Percentiles rank a stretch among this genome's conserved stretches.
Evolutionary conservation across 2,888 invertebrate genomes (phyloP).

Genomic region (Noctua pronuba): DNA sequence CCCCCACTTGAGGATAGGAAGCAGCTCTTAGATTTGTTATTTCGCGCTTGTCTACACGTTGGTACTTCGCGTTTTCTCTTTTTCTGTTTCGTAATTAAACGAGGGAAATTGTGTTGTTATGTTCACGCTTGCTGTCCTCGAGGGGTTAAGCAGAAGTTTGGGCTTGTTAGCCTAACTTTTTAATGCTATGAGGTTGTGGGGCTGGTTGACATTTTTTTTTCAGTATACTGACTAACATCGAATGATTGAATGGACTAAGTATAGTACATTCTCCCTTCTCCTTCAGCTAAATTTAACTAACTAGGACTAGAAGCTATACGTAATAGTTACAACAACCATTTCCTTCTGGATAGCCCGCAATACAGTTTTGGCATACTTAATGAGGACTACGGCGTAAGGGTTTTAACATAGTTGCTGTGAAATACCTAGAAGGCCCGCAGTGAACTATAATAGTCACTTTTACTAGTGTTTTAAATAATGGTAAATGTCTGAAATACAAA

Average conservation of each 20-base stretch:
- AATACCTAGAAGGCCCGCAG: not conserved
- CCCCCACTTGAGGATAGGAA: constrained; percentile 63
- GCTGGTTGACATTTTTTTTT: not conserved
- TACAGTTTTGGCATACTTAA: constrained; percentile 36
- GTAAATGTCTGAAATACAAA: not conserved
- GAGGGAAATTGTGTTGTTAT: constrained; percentile 22
- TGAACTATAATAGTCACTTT: not conserved
- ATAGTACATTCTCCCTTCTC: not conserved
- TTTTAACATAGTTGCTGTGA: constrained; percentile 19
- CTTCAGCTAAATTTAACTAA: not conserved
- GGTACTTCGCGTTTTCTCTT: constrained; percentile 19
- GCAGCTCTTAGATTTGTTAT: constrained; percentile 61
- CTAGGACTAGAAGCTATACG: not conserved
- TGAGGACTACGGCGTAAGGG: constrained; percentile 20
- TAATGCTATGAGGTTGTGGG: not conserved
- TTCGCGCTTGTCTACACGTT: constrained; percentile 54
- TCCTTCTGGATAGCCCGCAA: constrained; percentile 23
- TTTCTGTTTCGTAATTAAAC: constrained; percentile 40
- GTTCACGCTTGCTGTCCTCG: not conserved
- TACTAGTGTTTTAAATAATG: not conserved
- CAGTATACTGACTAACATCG: not conserved
- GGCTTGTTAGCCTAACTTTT: not conserved
- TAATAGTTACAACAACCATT: constrained; percentile 23
- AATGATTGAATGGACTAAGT: constrained; percentile 3
- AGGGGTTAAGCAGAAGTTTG: not conserved